phyloP scores from a whole-genome alignment of 2,113 vertebrate genomes.

The Daubentonia madagascariensis region DNA sequence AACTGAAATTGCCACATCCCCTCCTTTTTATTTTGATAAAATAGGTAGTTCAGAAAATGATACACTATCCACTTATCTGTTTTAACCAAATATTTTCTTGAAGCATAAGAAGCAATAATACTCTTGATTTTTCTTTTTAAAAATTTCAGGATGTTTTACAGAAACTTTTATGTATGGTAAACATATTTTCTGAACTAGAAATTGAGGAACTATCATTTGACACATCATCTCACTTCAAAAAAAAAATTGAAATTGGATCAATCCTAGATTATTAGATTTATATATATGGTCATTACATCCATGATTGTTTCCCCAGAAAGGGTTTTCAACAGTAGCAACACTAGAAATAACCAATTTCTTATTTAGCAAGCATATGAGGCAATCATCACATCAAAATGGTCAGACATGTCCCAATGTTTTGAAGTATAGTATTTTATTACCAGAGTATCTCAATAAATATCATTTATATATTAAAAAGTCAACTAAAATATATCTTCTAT shows the following conservation, averaged over 20 bases:
- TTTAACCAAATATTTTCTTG: constrained; percentile 21
- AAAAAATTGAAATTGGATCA: not conserved
- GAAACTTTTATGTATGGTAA: not conserved
- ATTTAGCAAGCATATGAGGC: not conserved
- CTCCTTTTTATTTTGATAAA: constrained; percentile 36
- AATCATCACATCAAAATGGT: not conserved
- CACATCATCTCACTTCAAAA: not conserved
- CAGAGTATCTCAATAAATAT: not conserved
- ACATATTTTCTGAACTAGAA: constrained; percentile 10
- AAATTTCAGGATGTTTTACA: not conserved
- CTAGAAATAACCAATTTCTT: not conserved
- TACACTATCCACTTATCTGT: not conserved
- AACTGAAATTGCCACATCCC: not conserved
- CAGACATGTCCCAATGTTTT: not conserved
- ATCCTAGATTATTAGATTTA: not conserved
- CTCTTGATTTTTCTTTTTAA: not conserved
- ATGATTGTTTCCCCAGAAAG: not conserved
- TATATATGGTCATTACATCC: not conserved
- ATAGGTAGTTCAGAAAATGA: constrained; percentile 17
- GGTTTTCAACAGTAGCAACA: not conserved
- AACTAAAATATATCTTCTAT: not conserved
- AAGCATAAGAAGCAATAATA: not conserved
- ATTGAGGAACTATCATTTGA: not conserved
- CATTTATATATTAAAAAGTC: not conserved
- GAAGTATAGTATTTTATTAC: not conserved